Evolutionary conservation across 2,797 vertebrate genomes (phyloP).

Genomic region (Sparidentex hasta): DNA sequence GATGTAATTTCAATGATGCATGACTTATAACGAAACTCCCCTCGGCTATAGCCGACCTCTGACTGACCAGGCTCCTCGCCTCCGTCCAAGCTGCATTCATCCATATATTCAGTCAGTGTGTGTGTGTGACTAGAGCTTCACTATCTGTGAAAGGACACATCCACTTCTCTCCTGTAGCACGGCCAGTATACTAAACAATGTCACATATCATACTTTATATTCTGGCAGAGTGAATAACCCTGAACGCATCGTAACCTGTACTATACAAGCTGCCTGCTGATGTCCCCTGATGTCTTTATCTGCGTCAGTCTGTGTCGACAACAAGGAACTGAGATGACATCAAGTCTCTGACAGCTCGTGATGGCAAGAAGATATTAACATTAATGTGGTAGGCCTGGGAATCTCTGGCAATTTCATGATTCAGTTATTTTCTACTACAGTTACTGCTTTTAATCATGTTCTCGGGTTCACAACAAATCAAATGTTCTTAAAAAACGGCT

Average conservation of each 20-base stretch:
- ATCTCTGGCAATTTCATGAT: background rate
- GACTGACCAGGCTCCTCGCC: slow-evolving; percentile 10
- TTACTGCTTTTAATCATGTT: no score
- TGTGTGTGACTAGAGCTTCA: background rate
- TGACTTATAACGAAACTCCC: background rate
- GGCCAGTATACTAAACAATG: background rate
- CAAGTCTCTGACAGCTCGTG: background rate
- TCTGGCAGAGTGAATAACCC: background rate
- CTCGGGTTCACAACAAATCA: no score
- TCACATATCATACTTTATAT: background rate
- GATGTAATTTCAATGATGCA: background rate
- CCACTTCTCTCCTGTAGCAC: background rate
- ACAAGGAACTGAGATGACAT: background rate
- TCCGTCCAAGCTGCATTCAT: background rate
- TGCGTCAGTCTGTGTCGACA: slow-evolving; percentile 21
- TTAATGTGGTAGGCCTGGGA: slow-evolving; percentile 3
- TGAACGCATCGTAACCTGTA: background rate
- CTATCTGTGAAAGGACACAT: background rate
- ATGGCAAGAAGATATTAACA: background rate
- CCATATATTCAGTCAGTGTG: background rate
- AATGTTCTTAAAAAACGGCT: no score
- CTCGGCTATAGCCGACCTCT: slow-evolving; percentile 1
- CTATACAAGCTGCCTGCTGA: slow-evolving; percentile 12
- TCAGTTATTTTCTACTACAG: no score
- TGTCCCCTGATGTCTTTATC: slow-evolving; percentile 8